Percentiles rank a stretch among this genome's conserved stretches.
Conservation (phyloP, 1,140 invertebrate genomes). For the Dinothrombium tinctorium region DNA sequence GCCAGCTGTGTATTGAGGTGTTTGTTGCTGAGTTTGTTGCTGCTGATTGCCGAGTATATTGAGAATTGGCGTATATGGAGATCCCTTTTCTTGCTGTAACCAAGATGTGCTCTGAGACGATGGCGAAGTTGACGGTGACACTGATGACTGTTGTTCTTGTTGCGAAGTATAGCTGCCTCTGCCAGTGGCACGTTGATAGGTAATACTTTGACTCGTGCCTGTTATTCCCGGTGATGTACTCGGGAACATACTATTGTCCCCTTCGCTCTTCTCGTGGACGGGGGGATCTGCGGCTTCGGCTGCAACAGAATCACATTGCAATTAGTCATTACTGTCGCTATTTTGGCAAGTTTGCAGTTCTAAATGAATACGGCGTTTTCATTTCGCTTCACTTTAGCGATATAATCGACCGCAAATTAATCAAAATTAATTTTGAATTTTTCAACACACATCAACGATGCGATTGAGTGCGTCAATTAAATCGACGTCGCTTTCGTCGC, state of each 20-base stretch:
- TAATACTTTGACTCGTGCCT: constrained; percentile 19
- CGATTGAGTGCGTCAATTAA: too few relatives aligned
- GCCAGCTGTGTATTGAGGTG: too few relatives aligned
- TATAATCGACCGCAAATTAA: too few relatives aligned
- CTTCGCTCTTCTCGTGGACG: constrained; percentile 13
- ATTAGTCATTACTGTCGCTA: too few relatives aligned
- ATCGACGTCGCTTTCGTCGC: too few relatives aligned
- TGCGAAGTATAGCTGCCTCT: constrained; percentile 12
- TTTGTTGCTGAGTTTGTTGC: constrained; percentile 8
- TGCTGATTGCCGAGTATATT: constrained; percentile 10
- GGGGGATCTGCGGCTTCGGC: constrained; percentile 13
- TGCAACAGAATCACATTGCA: constrained; percentile 5
- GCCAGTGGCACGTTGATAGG: constrained; percentile 22
- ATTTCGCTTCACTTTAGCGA: too few relatives aligned
- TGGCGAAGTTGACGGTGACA: constrained; percentile 11
- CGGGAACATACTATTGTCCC: constrained; percentile 13
- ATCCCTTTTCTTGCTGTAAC: constrained; percentile 9
- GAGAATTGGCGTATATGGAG: constrained; percentile 11
- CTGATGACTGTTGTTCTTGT: constrained; percentile 9
- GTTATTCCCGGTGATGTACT: constrained; percentile 14
- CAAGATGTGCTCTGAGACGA: neutral
- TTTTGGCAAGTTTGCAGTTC: too few relatives aligned
- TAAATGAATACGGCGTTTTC: too few relatives aligned
- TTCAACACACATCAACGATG: too few relatives aligned
- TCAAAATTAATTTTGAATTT: too few relatives aligned